Evolutionary conservation across 2,888 invertebrate species (phyloP), one percentile per base, ranked within the genome.

Genomic region (Philonicus albiceps): DNA sequence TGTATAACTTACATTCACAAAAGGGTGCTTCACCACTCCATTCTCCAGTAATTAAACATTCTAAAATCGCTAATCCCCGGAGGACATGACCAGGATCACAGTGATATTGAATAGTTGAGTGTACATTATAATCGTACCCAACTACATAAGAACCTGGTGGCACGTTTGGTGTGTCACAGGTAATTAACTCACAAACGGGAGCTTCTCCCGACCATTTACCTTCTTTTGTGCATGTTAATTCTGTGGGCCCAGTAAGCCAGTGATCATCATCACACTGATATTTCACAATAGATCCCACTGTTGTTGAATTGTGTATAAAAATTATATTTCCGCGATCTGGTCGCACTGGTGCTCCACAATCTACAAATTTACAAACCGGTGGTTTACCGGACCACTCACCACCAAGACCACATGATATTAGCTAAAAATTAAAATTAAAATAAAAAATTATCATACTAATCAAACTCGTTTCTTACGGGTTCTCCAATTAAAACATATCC

Each of bases 171-270:
- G 97, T 96, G 49, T 96, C 95, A 90, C 98, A 98, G 0, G 96
- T 95, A 87, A 97, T 97, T 90, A 97, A 92, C 93, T 97, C 96
- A 91, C 98, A 98, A n/a, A 95, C 94, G 0, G 97, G 97, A 80
- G 96, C 95, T 90, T 96, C 95, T 64, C 96, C 95, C 0, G 96
- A 96, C 97, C 97, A 98, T 91, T 96, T 96, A 13, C 97, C 97
- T 88, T 97, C 97, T 87, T 95, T 94, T 49, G 96, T 96, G 91
- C 98, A 98, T 27, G 93, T 94, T 75, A 97, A 94, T 27, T 93
- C 93, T 13, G 93, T 93, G 75, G 96, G 95, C 1, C 95, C 95
- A n/a, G 94, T 95, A 49, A 98, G 93, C 96, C 97, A 97, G 91
- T 97, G 96, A 91, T 98, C 97, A 22, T 94, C 94, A 78, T 95